Percentiles rank a stretch among this genome's conserved stretches.
Conservation (phyloP, 1,140 invertebrate species). For the Drosophila parvula region DNA sequence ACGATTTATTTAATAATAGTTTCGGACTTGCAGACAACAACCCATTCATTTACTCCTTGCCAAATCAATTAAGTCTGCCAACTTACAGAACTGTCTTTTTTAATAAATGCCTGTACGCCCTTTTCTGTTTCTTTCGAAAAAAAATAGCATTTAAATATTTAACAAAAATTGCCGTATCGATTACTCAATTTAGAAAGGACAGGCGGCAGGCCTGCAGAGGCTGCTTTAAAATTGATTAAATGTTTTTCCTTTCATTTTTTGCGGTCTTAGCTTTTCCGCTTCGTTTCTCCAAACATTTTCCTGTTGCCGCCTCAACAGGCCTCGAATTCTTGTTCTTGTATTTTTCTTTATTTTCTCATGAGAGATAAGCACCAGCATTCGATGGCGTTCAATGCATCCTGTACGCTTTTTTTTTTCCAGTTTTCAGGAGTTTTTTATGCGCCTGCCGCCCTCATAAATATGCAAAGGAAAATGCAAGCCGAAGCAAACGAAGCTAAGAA, state of each 20-base stretch:
- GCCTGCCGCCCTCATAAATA: slow-evolving; percentile 67
- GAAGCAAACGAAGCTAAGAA: slow-evolving; percentile 50
- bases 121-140: background rate
- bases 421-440: slow-evolving; percentile 8
- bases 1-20: background rate
- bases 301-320: slow-evolving; percentile 1
- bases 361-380: slow-evolving; percentile 37
- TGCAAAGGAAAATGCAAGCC: slow-evolving; percentile 73
- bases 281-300: slow-evolving; percentile 7
- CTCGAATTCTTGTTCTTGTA: background rate
- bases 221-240: slow-evolving; percentile 16
- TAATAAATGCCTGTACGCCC: background rate
- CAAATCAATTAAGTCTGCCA: background rate
- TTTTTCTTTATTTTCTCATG: background rate
- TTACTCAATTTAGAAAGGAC: background rate
- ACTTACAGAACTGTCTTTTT: too few species aligned
- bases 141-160: background rate
- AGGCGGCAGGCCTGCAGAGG: background rate
- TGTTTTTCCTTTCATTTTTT: background rate
- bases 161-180: background rate
- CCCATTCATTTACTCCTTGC: background rate
- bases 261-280: slow-evolving; percentile 9
- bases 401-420: background rate
- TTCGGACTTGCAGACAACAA: background rate
- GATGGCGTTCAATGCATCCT: slow-evolving; percentile 40